Evolutionary conservation across 2,888 invertebrate genomes (phyloP), one percentile per base, ranked within the genome.

Genomic region (Bombyx huttoni): DNA sequence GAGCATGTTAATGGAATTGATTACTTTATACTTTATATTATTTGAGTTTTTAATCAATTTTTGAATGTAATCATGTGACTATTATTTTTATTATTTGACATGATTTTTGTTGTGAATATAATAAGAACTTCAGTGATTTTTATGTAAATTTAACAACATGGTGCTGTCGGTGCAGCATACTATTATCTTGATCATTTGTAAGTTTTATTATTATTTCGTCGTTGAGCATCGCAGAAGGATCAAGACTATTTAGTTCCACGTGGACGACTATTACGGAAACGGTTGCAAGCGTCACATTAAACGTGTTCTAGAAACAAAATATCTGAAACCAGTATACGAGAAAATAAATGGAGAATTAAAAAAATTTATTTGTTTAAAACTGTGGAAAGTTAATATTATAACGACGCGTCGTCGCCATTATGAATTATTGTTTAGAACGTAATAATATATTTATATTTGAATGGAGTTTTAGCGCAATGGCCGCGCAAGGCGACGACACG

Each of bases 301-400:
- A 82, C 82, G 84, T 87, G 83, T 88, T 87, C 83, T 81, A 73
- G 75, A 82, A 40, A 85, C 84, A 79, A 78, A 76, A 88, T 89
- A 89, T 89, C 88, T 89, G 84, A 85, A 75, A 81, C 85, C n/a
- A 80, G 88, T 88, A 88, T 88, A 88, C 88, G 88, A 87, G 73
- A 75, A 61, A 58, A 50, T 61, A 58, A 70, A 74, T 64, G 64
- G 68, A 67, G 78, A 78, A 69, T 67, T 72, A 74, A 79, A 58
- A 63, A 69, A 55, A 56, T 67, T 70, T 78, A 68, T 74, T 70
- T 78, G 68, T 74, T 75, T 68, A 66, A 67, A 63, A 68, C 77
- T 77, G 75, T 75, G 73, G 70, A 73, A 73, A 71, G 76, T 75
- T 71, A 71, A 65, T 61, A 70, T 63, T 65, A 40, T 46, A 52